These are phyloP conservation scores for Orientallactaga bullata DNA, from an alignment of 2,113 vertebrate species.

Conservation along the genomic window DNA sequence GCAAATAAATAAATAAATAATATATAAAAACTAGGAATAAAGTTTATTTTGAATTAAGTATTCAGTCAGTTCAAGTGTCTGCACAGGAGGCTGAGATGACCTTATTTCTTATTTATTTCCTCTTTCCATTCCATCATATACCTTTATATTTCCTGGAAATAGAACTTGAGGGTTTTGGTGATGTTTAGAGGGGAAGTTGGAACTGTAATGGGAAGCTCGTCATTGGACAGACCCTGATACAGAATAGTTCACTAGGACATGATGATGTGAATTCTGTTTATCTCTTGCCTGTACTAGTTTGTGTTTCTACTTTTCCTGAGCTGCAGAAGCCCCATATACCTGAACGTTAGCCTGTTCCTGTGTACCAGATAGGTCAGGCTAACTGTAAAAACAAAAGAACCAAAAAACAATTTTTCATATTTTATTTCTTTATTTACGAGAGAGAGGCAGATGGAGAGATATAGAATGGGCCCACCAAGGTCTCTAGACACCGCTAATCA, in stretches of 20 bases:
- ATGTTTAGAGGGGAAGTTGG: background rate
- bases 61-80: background rate
- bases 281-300: background rate
- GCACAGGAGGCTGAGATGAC: background rate
- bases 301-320: background rate
- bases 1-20: too few relatives aligned
- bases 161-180: background rate
- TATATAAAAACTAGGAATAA: background rate
- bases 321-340: background rate
- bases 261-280: slow-evolving; percentile 4
- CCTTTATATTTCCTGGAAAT: slow-evolving; percentile 27
- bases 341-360: background rate
- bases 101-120: background rate
- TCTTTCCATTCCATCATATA: background rate
- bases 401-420: background rate
- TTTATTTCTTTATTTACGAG: too few relatives aligned
- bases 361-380: background rate
- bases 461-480: too few relatives aligned
- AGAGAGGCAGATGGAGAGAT: too few relatives aligned
- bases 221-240: background rate
- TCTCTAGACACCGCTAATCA: too few relatives aligned
- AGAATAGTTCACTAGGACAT: background rate
- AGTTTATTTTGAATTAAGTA: slow-evolving; percentile 5
- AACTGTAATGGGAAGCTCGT: background rate
- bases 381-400: background rate